Evolutionary conservation across 2,888 invertebrate genomes (phyloP).

Genomic region (Hofmannophila pseudospretella): DNA sequence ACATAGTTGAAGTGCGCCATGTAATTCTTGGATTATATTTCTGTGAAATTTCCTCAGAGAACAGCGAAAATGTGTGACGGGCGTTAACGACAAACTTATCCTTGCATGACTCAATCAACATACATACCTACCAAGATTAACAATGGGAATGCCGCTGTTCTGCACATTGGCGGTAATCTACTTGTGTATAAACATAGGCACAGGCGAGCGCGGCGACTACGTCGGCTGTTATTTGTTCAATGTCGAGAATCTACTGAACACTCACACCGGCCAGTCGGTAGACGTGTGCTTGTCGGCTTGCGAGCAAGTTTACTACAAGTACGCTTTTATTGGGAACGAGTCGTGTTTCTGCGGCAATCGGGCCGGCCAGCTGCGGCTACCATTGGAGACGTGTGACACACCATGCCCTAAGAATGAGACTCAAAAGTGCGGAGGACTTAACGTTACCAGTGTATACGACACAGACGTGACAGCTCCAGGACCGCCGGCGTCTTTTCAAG

Average conservation of each 20-base stretch:
- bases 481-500: conserved; percentile 80
- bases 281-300: conserved; percentile 67
- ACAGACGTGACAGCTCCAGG: conserved; percentile 82
- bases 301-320: conserved; percentile 66
- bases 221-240: conserved; percentile 60
- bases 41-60: conserved; percentile 7
- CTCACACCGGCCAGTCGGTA: conserved; percentile 66
- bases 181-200: conserved; percentile 24
- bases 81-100: conserved; percentile 10
- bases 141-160: conserved; percentile 46
- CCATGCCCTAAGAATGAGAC: conserved; percentile 79
- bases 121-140: conserved; percentile 36
- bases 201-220: conserved; percentile 60
- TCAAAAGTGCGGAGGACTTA: conserved; percentile 82
- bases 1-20: not conserved
- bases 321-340: conserved; percentile 61
- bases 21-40: conserved; percentile 26
- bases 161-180: conserved; percentile 26
- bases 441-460: conserved; percentile 82
- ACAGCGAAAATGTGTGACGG: conserved; percentile 14
- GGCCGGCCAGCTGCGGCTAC: conserved; percentile 60
- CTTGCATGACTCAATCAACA: conserved; percentile 14
- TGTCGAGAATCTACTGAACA: conserved; percentile 50
- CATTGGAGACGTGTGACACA: conserved; percentile 66
- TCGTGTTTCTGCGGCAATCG: conserved; percentile 67